phyloP scores from a whole-genome alignment of 2,797 vertebrate species.

The Malurus splendens region DNA sequence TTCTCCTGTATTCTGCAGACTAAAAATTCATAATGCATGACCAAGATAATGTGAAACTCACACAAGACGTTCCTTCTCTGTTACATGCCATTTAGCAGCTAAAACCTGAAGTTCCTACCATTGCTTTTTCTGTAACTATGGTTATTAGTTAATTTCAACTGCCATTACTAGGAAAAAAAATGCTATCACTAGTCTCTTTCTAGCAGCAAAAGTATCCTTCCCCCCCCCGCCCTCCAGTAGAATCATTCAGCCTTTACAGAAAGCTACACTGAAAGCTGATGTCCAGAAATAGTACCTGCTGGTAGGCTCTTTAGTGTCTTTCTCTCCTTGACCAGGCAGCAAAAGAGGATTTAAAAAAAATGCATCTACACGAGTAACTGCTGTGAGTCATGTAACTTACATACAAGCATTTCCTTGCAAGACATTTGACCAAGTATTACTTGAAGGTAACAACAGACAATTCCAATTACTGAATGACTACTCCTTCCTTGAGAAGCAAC shows the following conservation, averaged over 20 bases:
- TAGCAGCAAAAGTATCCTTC: neutral
- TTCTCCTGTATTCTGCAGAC: neutral
- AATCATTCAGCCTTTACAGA: neutral
- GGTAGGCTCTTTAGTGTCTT: neutral
- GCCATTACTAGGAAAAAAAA: neutral
- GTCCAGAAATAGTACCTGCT: neutral
- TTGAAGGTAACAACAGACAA: neutral
- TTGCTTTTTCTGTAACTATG: neutral
- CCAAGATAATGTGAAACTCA: neutral
- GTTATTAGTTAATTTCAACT: conserved; percentile 3
- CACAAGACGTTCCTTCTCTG: neutral
- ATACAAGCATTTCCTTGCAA: neutral
- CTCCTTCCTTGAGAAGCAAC: neutral
- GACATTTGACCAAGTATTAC: neutral
- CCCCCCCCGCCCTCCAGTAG: neutral
- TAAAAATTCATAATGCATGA: neutral
- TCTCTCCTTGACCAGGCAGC: neutral
- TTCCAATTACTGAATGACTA: neutral
- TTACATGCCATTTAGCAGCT: neutral
- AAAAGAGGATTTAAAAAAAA: neutral
- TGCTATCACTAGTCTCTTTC: neutral
- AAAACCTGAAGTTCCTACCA: neutral
- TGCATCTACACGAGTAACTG: neutral
- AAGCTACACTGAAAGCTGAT: neutral
- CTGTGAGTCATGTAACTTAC: neutral